These are phyloP conservation scores for Baryphthengus martii DNA, from an alignment of 2,113 vertebrate species.

Conservation along the genomic window DNA sequence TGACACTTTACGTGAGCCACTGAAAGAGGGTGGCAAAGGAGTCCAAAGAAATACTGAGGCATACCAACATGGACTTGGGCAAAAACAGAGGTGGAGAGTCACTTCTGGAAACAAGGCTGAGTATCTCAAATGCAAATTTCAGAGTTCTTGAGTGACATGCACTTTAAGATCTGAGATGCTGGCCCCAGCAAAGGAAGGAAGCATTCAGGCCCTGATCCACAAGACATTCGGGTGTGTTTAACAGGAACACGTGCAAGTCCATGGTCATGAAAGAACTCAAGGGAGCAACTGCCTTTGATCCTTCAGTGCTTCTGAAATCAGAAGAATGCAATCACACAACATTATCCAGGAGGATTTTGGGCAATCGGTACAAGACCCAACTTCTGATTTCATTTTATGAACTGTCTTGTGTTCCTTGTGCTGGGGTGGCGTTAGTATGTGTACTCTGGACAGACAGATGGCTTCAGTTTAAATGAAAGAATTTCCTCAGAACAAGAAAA, in stretches of 20 bases:
- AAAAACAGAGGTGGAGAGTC: background rate
- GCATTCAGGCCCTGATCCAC: background rate
- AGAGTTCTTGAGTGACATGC: background rate
- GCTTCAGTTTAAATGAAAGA: background rate
- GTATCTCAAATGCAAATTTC: background rate
- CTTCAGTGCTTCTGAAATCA: background rate
- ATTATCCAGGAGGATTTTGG: background rate
- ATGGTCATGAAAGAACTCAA: background rate
- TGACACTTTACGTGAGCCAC: background rate
- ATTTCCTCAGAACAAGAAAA: background rate
- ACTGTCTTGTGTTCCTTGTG: background rate
- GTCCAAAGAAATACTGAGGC: background rate
- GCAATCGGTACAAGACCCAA: background rate
- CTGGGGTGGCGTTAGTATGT: background rate
- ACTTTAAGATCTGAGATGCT: background rate
- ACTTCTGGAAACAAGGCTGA: background rate
- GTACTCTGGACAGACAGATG: background rate
- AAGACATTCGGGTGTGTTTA: background rate
- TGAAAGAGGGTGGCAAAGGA: background rate
- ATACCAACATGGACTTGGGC: background rate
- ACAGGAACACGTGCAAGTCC: background rate
- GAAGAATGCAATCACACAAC: background rate
- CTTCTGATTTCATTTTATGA: background rate
- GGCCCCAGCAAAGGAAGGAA: background rate
- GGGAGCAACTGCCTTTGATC: background rate